phyloP scores from a whole-genome alignment of 1,140 invertebrate genomes.

The Trichonephila inaurata region DNA sequence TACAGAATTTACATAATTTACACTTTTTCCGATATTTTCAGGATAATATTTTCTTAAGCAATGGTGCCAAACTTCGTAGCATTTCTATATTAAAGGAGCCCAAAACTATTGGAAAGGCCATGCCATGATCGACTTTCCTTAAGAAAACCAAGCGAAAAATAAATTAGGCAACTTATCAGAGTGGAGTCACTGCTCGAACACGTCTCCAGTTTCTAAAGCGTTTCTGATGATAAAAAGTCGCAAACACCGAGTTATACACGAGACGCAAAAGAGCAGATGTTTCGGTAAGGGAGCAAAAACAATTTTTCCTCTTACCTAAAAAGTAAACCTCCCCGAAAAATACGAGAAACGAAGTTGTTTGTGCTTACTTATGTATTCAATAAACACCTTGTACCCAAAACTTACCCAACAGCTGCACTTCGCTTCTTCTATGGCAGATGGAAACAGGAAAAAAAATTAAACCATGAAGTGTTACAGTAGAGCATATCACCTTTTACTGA shows the following conservation, averaged over 20 bases:
- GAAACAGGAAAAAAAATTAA: conserved; percentile 16
- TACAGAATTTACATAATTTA: no score
- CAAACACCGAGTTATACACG: background rate
- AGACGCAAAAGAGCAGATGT: conserved; percentile 14
- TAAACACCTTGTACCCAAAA: conserved; percentile 43
- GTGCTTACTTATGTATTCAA: conserved; percentile 52
- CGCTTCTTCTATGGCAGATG: background rate
- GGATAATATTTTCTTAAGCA: background rate
- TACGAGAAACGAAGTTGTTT: conserved; percentile 32
- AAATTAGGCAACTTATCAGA: background rate
- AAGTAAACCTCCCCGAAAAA: conserved; percentile 40
- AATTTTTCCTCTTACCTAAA: conserved; percentile 40
- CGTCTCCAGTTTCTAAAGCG: background rate
- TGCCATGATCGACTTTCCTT: background rate
- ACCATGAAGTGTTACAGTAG: conserved; percentile 30
- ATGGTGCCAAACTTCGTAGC: background rate
- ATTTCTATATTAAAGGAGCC: background rate
- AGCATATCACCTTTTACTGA: conserved; percentile 40
- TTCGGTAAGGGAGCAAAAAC: conserved; percentile 12
- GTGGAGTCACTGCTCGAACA: background rate
- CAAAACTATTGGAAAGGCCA: background rate
- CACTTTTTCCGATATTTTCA: background rate
- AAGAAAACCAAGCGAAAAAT: background rate
- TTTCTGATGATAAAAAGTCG: conserved; percentile 24
- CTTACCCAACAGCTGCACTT: conserved; percentile 40